Conservation (phyloP, 1,140 invertebrate species). For the Zaprionus ghesquierei region DNA sequence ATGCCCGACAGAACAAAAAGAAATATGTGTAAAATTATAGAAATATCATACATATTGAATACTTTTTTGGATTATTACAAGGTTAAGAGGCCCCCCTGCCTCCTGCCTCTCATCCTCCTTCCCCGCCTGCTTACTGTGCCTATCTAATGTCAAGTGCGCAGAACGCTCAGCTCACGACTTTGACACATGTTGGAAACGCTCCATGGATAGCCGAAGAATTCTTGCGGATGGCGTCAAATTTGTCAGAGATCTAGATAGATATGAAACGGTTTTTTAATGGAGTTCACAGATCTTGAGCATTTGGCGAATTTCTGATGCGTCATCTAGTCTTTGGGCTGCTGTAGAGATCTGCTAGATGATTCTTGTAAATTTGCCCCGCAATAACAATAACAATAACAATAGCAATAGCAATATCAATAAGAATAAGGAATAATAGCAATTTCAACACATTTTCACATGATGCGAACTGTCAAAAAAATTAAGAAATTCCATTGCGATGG, state of each 20-base stretch:
- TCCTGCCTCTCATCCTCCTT: conserved; percentile 1
- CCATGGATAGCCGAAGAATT: conserved; percentile 9
- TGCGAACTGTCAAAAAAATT: conserved; percentile 78
- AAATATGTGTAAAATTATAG: conserved; percentile 3
- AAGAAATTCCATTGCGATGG: conserved; percentile 67
- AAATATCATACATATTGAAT: conserved; percentile 14
- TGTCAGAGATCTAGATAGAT: background rate
- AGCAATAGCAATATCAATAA: conserved; percentile 73
- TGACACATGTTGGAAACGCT: conserved; percentile 54
- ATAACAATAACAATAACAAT: conserved; percentile 33
- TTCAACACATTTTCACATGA: conserved; percentile 71
- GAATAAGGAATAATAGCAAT: conserved; percentile 68
- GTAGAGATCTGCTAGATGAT: conserved; percentile 58
- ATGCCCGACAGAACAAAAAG: conserved; percentile 15
- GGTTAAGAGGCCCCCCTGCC: conserved; percentile 37
- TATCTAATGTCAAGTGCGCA: conserved; percentile 65
- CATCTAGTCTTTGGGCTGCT: conserved; percentile 37
- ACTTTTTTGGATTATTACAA: conserved; percentile 44
- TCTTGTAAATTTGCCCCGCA: conserved; percentile 61
- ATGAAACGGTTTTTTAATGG: conserved; percentile 66
- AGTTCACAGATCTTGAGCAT: conserved; percentile 62
- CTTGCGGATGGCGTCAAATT: background rate
- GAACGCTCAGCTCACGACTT: conserved; percentile 44
- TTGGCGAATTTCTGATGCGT: conserved; percentile 45
- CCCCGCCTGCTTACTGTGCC: background rate